Base-by-base conservation (phyloP, 1,140 invertebrate species). In the Sarcophaga bullata region DNA sequence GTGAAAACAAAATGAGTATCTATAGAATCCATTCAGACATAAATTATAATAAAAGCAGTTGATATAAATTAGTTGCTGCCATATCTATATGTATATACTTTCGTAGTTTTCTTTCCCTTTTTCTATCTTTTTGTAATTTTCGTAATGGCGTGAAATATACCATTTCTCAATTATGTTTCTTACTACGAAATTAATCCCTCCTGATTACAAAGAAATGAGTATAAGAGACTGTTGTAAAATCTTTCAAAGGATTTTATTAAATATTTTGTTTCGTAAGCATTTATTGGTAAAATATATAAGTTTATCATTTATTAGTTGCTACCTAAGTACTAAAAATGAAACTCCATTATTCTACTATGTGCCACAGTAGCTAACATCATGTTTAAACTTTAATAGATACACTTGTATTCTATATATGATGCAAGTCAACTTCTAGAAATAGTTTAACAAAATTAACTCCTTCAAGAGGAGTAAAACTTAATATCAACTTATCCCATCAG, bases 11-110 rank as follows among this genome's bases (percentile, higher is more conserved):
- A 37, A 37, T 37, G 48, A 78, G 25, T 19, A 78, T 50, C 75
- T 78, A 50, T 78, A 17, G 48, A 52, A 11, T 49, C 6, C 49
- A 78, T 17, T 50, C 17, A 0, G 17, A 10, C 19, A 78, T 78
- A 76, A 76, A 48, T 76, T 76, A 48, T 78, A 50, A 78, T 78
- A 78, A 78, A 78, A 50, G 25, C 48, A 52, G 75, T 78, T 78
- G 50, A 78, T 78, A 78, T 78, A 78, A 78, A 78, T 78, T 78
- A 78, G 48, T 78, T 78, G 75, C 48, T 78, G 49, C 75, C 48
- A 78, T 78, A 78, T 78, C 75, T 52, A 78, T 78, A 78, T 17
- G 15, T 37, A 4, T 37, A 37, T 37, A 37, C 25, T 1, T 37
- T 2, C 25, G 1, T 37, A 1, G 25, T 62, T 72, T 72, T 72